phyloP scores from a whole-genome alignment of 1,140 invertebrate genomes.

The Battus philenor region DNA sequence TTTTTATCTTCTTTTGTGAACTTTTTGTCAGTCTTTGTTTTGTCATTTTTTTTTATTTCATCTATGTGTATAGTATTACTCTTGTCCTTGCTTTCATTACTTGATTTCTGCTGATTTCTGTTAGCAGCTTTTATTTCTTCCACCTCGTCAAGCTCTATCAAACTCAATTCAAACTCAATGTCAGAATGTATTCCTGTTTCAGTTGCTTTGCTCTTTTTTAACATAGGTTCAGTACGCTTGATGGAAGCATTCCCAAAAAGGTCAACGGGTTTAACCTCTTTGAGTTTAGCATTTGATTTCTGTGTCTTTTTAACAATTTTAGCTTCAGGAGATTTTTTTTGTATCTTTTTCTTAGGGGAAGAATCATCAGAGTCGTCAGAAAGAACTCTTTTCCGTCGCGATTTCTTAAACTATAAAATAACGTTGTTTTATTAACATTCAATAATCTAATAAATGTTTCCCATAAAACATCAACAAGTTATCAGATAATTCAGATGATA shows the following conservation, averaged over 20 bases:
- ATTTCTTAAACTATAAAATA: conserved; percentile 47
- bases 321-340: conserved; percentile 13
- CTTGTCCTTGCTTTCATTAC: neutral
- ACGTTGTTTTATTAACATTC: neutral
- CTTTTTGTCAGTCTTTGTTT: neutral
- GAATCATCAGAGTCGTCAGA: conserved; percentile 60
- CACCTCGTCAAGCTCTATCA: conserved; percentile 78
- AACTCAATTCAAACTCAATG: conserved; percentile 81
- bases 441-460: too few species aligned
- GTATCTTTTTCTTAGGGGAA: conserved; percentile 41
- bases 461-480: too few species aligned
- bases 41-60: conserved; percentile 22
- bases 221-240: conserved; percentile 60
- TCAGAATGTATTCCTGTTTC: conserved; percentile 79
- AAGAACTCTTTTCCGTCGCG: conserved; percentile 44
- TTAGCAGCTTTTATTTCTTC: conserved; percentile 32
- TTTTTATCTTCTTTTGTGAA: neutral
- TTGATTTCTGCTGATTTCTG: conserved; percentile 1
- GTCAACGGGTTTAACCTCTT: conserved; percentile 54
- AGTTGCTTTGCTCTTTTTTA: conserved; percentile 63
- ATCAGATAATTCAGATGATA: too few species aligned
- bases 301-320: conserved; percentile 26
- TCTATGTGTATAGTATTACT: conserved; percentile 9
- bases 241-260: conserved; percentile 57
- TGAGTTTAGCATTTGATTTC: conserved; percentile 31